These are phyloP conservation scores for Ascaphus truei DNA, from an alignment of 2,113 vertebrate genomes.

Conservation along the genomic window DNA sequence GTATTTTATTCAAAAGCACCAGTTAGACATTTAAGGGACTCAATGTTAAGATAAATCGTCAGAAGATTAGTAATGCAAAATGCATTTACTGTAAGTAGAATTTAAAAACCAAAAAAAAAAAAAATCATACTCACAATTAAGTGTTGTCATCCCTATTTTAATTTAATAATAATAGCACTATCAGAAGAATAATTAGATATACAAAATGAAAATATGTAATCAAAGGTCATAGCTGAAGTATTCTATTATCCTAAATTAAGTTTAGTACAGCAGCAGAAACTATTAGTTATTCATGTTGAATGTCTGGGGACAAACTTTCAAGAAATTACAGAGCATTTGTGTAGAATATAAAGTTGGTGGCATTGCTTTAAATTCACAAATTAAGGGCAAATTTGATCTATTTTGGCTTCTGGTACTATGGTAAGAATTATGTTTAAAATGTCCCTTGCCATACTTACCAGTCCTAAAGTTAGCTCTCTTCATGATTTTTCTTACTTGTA, in stretches of 20 bases:
- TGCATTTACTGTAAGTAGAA: not conserved
- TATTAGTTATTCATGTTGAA: constrained; percentile 14
- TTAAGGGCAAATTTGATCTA: too few species aligned
- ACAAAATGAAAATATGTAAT: constrained; percentile 12
- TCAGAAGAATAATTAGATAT: not conserved
- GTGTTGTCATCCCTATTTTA: constrained; percentile 1
- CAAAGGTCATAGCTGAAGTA: constrained; percentile 10
- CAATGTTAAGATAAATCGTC: not conserved
- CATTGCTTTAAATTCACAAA: too few species aligned
- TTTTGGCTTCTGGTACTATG: too few species aligned
- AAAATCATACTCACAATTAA: not conserved
- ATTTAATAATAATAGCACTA: not conserved
- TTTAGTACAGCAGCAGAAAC: constrained; percentile 9
- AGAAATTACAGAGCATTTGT: not conserved
- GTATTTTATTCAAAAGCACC: not conserved
- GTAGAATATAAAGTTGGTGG: not conserved
- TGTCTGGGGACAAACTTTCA: not conserved
- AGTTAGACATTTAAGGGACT: not conserved
- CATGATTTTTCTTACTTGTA: too few species aligned
- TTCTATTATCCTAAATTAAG: constrained; percentile 1
- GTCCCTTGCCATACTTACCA: too few species aligned
- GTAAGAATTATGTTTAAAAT: too few species aligned
- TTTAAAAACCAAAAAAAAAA: not conserved
- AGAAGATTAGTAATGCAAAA: not conserved
- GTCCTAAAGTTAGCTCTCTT: too few species aligned